A percentile compares a stretch with the other conserved stretches of the same genome.
These are phyloP conservation scores for Leptinotarsa tumamoca DNA, from an alignment of 2,888 invertebrate genomes.

Conservation along the genomic window DNA sequence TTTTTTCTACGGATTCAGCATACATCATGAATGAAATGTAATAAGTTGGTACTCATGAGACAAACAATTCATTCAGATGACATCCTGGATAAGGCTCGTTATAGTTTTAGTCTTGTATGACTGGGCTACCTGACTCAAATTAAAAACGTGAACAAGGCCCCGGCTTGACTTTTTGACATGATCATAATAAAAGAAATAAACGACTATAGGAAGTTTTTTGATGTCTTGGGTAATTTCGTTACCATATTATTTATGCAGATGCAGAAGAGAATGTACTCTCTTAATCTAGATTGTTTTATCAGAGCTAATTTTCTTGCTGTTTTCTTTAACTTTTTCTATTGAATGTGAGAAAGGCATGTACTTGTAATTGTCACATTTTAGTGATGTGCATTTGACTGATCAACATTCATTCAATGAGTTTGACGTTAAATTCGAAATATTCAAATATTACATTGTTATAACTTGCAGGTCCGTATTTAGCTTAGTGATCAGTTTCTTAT, in stretches of 20 bases:
- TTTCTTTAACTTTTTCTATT: not conserved
- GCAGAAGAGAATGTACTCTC: not conserved
- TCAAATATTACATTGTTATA: too few species aligned
- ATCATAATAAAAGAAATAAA: conserved; percentile 33
- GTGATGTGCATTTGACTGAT: too few species aligned
- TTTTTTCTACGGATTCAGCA: conserved; percentile 17
- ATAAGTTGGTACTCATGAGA: conserved; percentile 34
- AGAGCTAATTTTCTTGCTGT: not conserved
- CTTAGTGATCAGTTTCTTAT: too few species aligned
- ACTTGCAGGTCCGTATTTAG: too few species aligned
- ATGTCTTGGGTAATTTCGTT: conserved; percentile 21
- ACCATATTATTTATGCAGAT: conserved; percentile 6
- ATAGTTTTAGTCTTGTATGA: conserved; percentile 36
- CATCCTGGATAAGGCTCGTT: conserved; percentile 38
- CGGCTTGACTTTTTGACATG: conserved; percentile 30
- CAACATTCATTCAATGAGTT: too few species aligned
- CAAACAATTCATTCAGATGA: conserved; percentile 41
- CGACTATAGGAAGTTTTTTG: conserved; percentile 32
- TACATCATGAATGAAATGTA: conserved; percentile 40
- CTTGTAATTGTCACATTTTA: not conserved
- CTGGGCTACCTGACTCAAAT: conserved; percentile 39
- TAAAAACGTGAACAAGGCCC: conserved; percentile 39
- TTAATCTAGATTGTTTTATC: conserved; percentile 4
- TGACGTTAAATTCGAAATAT: too few species aligned
- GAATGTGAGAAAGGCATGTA: not conserved